Base-by-base conservation (phyloP, 1,140 invertebrate species). In the Calephelis nemesis region DNA sequence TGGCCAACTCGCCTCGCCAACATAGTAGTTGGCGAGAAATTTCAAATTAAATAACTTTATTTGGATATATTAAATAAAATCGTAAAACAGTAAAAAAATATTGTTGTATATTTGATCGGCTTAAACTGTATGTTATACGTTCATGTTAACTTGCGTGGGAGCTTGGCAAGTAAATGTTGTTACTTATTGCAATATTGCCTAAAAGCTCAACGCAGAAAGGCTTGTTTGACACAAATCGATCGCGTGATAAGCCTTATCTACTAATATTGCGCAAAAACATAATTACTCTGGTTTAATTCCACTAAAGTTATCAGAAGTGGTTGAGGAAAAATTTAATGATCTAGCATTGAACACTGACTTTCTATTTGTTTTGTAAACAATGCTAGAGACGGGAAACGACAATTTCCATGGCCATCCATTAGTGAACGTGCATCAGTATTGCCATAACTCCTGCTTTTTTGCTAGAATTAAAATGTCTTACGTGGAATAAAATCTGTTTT, bases 261-360 rank as follows among this genome's bases (percentile, higher is more conserved):
- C 52, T 58, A 58, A 58, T 58, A 58, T 58, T 58, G 52, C 52
- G 52, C 52, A 39, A 58, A 58, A 58, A 58, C 52, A 58, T 58
- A 58, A 58, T 58, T 58, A 58, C 52, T 58, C 11, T 58, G 52
- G 52, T 58, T 58, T 58, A 58, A 58, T 58, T 58, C 52, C 52
- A 58, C 52, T 58, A 58, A 58, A 58, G 52, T 58, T 58, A 58
- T 58, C 52, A 58, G 52, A 58, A 58, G 52, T 12, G 19, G 30
- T 58, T 45, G 11, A 58, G 52, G 52, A 58, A 58, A 58, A 58
- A 30, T 30, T 58, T 58, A 11, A 30, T 30, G 52, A 58, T 9
- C 10, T 54, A 58, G 54, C 30, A 58, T 58, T 58, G 54, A 58
- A 58, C 30, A 19, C 39, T 39, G 10, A 39, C 15, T 58, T 58